Base-by-base conservation (phyloP, 1,140 invertebrate species). In the Macrocentrus cingulum region DNA sequence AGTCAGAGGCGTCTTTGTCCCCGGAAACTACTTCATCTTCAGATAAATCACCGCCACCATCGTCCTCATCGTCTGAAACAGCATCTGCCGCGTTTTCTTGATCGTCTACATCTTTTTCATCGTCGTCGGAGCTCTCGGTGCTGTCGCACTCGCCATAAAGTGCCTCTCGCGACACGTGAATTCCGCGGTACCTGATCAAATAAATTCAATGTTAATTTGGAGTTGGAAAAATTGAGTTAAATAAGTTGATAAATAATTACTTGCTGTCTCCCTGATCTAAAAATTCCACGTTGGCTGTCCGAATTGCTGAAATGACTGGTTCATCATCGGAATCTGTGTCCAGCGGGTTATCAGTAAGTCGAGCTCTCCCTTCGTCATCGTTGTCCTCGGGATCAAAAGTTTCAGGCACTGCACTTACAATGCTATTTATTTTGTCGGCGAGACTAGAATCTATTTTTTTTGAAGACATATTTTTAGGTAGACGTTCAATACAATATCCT, bases 261-360 rank as follows among this genome's bases (percentile, higher is more conserved):
- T n/a, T n/a, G n/a, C n/a, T n/a, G n/a, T n/a, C n/a, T n/a, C n/a
- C n/a, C n/a, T n/a, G n/a, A n/a, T n/a, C n/a, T 13, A 91, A 67
- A 44, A 87, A 74, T 68, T 85, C 81, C 2, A 87, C 74, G 66
- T 87, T 90, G 88, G 1, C 85, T 78, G 66, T 89, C 83, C 64
- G 81, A 81, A 34, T 85, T 88, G 32, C 80, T 76, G 1, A 62
- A 39, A 39, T 61, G 56, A 25, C 3, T 11, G 36, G 11, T 34
- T 62, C 50, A 6, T 72, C 68, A 19, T 79, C 37, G 4, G 54
- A 61, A 29, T 54, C 67, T n/a, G 22, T 55, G 25, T 76, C 70
- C 0, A 67, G 66, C n/a, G 66, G 67, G 42, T 39, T 58, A 13
- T 76, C 74, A 2, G 74, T 65, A 11, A 75, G 59, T 62, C 72